Evolutionary conservation across 2,113 vertebrate genomes (phyloP).

Genomic region (Furnarius figulus): DNA sequence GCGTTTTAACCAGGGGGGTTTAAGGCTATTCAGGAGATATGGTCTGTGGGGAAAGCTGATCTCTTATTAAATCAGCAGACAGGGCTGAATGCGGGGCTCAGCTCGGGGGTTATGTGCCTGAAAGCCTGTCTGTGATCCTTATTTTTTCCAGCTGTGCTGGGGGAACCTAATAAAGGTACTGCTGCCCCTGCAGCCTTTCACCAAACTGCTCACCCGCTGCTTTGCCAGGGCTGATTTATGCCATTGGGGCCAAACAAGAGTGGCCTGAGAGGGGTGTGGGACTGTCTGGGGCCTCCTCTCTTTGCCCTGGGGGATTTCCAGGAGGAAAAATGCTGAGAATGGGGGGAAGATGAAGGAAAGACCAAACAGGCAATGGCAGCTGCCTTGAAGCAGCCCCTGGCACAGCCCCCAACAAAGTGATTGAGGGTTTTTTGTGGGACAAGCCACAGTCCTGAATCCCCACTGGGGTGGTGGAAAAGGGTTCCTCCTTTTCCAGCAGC

Average conservation of each 20-base stretch:
- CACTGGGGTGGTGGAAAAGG: constrained; percentile 78
- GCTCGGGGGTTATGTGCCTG: background rate
- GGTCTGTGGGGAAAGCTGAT: background rate
- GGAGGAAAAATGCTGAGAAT: background rate
- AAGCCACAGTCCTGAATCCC: constrained; percentile 83
- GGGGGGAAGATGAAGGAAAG: background rate
- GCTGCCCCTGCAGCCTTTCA: background rate
- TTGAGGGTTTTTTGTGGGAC: constrained; percentile 77
- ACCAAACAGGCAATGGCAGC: background rate
- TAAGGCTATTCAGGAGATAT: background rate
- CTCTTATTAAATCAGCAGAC: background rate
- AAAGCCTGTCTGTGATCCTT: constrained; percentile 9
- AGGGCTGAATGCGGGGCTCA: background rate
- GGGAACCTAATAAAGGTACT: background rate
- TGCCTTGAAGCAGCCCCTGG: background rate
- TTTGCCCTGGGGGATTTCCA: background rate
- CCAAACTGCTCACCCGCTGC: background rate
- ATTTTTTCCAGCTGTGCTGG: constrained; percentile 43
- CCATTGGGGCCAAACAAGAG: fast-evolving
- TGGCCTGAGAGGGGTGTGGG: background rate
- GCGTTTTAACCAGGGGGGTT: background rate
- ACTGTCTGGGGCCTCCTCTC: background rate
- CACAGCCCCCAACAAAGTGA: constrained; percentile 74
- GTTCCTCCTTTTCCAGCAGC: constrained; percentile 81
- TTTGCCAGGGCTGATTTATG: background rate